Percentiles rank a stretch among this genome's conserved stretches.
Conservation (phyloP, 2,113 vertebrate genomes). For the Maylandia zebra region DNA sequence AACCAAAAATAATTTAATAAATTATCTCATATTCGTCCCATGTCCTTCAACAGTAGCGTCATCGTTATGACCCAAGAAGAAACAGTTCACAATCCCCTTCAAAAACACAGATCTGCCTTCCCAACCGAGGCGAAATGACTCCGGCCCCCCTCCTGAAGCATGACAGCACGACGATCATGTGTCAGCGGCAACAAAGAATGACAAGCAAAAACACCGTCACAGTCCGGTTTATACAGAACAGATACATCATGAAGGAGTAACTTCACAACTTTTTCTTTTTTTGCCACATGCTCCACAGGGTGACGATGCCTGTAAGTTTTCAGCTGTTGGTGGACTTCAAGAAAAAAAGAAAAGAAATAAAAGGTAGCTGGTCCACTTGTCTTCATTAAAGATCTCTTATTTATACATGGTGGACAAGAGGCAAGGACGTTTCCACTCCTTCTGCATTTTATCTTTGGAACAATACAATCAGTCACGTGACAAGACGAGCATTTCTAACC, state of each 20-base stretch:
- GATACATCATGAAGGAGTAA: not conserved
- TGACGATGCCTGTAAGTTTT: not conserved
- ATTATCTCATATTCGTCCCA: slow-evolving; percentile 63
- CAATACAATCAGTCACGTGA: not conserved
- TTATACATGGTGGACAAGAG: not conserved
- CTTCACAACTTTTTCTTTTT: not conserved
- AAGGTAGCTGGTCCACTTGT: not conserved
- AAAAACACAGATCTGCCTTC: slow-evolving; percentile 29
- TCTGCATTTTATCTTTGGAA: slow-evolving; percentile 19
- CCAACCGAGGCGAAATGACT: not conserved
- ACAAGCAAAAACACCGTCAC: not conserved
- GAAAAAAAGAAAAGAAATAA: fast-evolving
- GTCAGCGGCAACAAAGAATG: not conserved
- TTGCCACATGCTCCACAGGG: not conserved
- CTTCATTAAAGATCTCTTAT: not conserved
- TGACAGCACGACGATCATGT: not conserved
- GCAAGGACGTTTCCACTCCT: not conserved
- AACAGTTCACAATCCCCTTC: slow-evolving; percentile 44
- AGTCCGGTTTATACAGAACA: not conserved
- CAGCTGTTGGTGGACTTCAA: not conserved
- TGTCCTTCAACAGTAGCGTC: slow-evolving; percentile 35
- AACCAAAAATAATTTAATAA: slow-evolving; percentile 62
- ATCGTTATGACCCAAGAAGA: slow-evolving; percentile 11
- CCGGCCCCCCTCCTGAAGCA: not conserved
- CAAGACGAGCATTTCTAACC: not conserved